These are phyloP conservation scores for Pseudonaja textilis DNA, from an alignment of 2,113 vertebrate species.

Conservation along the genomic window DNA sequence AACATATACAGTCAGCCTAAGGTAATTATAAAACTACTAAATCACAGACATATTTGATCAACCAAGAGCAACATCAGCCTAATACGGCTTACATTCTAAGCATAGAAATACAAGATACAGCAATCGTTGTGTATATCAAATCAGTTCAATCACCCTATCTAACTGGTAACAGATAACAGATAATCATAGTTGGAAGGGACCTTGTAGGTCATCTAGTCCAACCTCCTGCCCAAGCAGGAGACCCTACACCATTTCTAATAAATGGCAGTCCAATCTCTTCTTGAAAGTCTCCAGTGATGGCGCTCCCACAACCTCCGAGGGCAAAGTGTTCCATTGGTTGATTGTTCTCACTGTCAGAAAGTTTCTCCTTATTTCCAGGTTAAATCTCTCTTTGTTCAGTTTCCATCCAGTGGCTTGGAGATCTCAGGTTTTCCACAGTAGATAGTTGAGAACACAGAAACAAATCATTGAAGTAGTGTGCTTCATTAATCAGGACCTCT, in stretches of 20 bases:
- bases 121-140: background rate
- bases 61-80: background rate
- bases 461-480: background rate
- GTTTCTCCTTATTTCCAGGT: too few relatives aligned
- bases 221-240: too few relatives aligned
- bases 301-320: too few relatives aligned
- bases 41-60: background rate
- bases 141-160: background rate
- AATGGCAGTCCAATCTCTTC: too few relatives aligned
- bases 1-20: background rate
- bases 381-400: too few relatives aligned
- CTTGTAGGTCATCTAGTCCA: too few relatives aligned
- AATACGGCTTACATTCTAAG: background rate
- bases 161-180: background rate
- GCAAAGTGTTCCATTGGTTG: too few relatives aligned
- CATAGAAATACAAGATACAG: background rate
- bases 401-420: background rate
- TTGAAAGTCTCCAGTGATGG: too few relatives aligned
- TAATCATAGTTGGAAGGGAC: too few relatives aligned
- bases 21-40: background rate
- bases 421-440: background rate
- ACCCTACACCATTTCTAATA: too few relatives aligned
- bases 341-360: too few relatives aligned
- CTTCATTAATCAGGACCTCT: background rate
- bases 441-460: background rate